Evolutionary conservation across 2,888 invertebrate species (phyloP).

Genomic region (Luffia ferchaultella): DNA sequence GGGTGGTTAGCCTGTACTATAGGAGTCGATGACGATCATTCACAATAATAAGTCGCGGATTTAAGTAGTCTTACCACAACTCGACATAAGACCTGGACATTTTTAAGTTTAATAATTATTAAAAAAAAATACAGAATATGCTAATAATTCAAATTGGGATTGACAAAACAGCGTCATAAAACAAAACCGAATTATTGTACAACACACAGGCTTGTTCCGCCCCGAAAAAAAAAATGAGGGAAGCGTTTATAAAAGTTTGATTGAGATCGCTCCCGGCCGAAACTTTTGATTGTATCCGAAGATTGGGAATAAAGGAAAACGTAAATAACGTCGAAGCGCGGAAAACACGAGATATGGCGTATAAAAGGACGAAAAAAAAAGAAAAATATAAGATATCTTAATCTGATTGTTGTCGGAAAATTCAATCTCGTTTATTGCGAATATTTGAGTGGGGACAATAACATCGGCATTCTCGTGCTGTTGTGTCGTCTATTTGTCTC

Average conservation of each 20-base stretch:
- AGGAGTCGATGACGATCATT: no score
- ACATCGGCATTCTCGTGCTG: constrained; percentile 7
- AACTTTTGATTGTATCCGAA: constrained; percentile 59
- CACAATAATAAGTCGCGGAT: no score
- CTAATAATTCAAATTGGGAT: no score
- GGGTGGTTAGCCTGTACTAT: no score
- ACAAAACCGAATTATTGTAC: not conserved
- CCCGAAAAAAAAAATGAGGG: not conserved
- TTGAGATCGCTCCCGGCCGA: constrained; percentile 33
- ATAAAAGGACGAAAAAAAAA: constrained; percentile 9
- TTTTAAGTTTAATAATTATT: no score
- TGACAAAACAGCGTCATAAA: no score
- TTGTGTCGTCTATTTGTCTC: constrained; percentile 4
- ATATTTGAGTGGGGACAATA: constrained; percentile 11
- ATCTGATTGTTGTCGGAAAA: constrained; percentile 22
- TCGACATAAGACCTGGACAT: no score
- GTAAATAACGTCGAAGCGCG: constrained; percentile 31
- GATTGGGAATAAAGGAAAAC: constrained; percentile 35
- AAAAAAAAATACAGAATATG: no score
- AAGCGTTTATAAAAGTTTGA: constrained; percentile 58
- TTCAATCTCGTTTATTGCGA: constrained; percentile 24
- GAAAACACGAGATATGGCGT: constrained; percentile 17
- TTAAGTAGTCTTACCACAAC: no score
- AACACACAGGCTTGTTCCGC: no score
- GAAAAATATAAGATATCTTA: constrained; percentile 10